Evolutionary conservation across 2,113 vertebrate species (phyloP).

Genomic region (Halcyon senegalensis): DNA sequence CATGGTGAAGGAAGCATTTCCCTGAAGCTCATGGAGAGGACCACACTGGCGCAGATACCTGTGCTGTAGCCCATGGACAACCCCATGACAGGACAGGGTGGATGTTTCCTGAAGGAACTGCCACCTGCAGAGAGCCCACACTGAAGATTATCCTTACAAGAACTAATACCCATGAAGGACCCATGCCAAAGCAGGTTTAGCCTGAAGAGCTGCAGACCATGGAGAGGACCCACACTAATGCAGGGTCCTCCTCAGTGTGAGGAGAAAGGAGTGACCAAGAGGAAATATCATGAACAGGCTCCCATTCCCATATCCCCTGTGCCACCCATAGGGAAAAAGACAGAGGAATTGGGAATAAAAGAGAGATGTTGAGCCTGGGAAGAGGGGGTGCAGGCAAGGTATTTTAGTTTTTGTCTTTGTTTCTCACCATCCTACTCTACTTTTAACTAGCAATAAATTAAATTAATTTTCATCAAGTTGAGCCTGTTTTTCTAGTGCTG

Average conservation of each 20-base stretch:
- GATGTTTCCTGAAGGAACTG: neutral
- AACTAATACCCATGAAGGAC: neutral
- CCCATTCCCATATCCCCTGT: rapidly evolving
- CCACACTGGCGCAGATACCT: neutral
- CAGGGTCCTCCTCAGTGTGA: neutral
- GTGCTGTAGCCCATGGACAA: neutral
- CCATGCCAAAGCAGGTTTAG: neutral
- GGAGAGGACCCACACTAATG: too few species aligned
- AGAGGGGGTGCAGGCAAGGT: rapidly evolving
- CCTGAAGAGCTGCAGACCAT: too few species aligned
- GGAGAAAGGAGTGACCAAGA: neutral
- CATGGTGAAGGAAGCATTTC: neutral
- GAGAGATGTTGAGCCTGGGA: neutral
- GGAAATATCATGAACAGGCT: rapidly evolving
- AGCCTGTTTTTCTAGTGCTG: neutral
- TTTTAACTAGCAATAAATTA: neutral
- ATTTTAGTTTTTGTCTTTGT: neutral
- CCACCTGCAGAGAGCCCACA: rapidly evolving
- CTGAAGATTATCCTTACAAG: neutral
- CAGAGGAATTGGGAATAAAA: rapidly evolving
- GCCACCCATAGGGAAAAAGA: neutral
- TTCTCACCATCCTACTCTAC: neutral
- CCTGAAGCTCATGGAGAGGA: neutral
- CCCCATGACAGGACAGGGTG: neutral
- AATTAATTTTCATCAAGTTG: neutral